These are phyloP conservation scores for Haemorhous mexicanus DNA, from an alignment of 2,113 vertebrate species.

Conservation along the genomic window DNA sequence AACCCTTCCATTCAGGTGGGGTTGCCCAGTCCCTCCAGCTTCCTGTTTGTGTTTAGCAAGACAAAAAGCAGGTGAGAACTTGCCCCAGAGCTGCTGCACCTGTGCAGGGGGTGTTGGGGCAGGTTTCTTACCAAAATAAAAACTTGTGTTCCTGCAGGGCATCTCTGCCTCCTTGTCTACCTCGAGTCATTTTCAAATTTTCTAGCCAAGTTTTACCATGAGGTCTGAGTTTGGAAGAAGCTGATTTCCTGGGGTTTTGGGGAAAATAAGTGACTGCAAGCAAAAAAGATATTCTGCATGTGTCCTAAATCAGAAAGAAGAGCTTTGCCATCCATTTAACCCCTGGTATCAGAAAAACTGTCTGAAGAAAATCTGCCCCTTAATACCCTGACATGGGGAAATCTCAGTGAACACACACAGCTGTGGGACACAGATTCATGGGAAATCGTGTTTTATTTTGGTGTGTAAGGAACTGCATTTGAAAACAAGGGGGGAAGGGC, in stretches of 20 bases:
- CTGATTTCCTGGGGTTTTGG: neutral
- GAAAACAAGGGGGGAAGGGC: neutral
- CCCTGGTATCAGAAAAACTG: neutral
- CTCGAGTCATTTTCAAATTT: neutral
- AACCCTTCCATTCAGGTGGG: neutral
- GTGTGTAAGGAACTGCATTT: neutral
- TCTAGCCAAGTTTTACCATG: neutral
- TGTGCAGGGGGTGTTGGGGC: neutral
- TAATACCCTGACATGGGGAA: neutral
- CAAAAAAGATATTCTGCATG: neutral
- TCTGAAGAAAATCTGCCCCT: neutral
- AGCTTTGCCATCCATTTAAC: neutral
- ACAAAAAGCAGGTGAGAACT: constrained; percentile 30
- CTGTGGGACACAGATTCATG: neutral
- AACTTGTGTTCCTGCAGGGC: neutral
- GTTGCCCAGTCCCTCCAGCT: neutral
- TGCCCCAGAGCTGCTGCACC: neutral
- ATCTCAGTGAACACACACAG: neutral
- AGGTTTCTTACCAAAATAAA: neutral
- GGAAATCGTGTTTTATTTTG: neutral
- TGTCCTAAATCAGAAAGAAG: neutral
- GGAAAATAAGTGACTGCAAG: neutral
- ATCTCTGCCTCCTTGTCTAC: neutral
- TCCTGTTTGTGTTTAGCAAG: constrained; percentile 2
- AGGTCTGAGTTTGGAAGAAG: neutral